Evolutionary conservation across 2,113 vertebrate genomes (phyloP), one percentile per base, ranked within the genome.

Genomic region (Erinaceus europaeus): DNA sequence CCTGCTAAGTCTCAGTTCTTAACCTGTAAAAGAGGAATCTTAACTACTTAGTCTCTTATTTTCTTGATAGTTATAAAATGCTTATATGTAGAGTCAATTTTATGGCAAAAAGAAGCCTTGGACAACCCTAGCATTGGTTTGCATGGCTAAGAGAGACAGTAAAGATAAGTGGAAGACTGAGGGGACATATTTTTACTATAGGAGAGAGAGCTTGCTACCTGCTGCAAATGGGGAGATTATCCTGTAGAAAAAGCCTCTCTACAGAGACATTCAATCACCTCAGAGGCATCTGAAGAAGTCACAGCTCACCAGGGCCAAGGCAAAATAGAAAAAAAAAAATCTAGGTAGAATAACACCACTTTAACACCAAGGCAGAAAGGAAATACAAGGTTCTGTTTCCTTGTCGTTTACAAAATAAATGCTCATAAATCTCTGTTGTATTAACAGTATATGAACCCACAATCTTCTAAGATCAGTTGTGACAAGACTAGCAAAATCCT

Each of bases 401-500:
- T 72, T 59, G 36, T 85, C 23, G 48, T 15, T 77, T 89, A 75
- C 4, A 64, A 57, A 76, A 42, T 64, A 79, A 90, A 68, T 53
- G 36, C 1, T 61, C 68, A 15, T 1, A 32, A 77, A 13, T 50
- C 10, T 55, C 52, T 32, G 9, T 27, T 77, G 46, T 23, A 52
- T 67, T 76, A 52, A 2, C 23, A 62, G 64, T 23, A 84, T 3
- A 40, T 5, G 1, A 61, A 85, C 9, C 8, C 48, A 87, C 25
- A 46, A 38, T 87, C 76, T 78, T 83, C 46, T 40, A 62, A 84
- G 17, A 68, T 62, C 57, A 23, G 13, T 57, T 62, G 5, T 62
- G 65, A n/a, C 4, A 69, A 80, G 3, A 61, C 69, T 74, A 90
- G 40, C 17, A 88, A 91, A 92, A 80, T 80, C 38, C 57, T 86